Evolutionary conservation across 2,797 vertebrate species (phyloP), one percentile per base, ranked within the genome.

Genomic region (Chelon labrosus): DNA sequence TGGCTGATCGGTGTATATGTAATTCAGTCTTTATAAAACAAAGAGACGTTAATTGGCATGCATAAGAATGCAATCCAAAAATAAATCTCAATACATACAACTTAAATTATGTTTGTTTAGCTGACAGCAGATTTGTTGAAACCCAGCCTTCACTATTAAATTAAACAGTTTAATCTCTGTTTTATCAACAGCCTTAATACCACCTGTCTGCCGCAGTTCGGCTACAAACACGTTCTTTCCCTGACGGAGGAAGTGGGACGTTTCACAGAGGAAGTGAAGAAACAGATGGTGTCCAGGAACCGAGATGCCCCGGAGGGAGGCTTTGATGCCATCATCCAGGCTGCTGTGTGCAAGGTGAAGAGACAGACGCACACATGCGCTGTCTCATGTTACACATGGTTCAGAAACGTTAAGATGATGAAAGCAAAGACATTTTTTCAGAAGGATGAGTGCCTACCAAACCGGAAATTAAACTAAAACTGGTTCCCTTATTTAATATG

Each of bases 301-400:
- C 94, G 97, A 0, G 97, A 99, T 0, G 95, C 97, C 0, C 97
- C 97, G 0, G 98, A 99, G 85, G 97, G 97, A 0, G 97, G 97
- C 68, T 98, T 99, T 1, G 98, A 99, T 74, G 98, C 98, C 72
- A 97, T 99, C 91, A 95, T 99, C 81, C 98, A 99, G 92, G 97
- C 97, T 17, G 96, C 97, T 0, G 97, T 99, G 76, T 99, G 98
- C 27, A 95, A 97, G 46, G 98, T 98, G 72, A 49, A 65, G 62
- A 51, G 5, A 22, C 20, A 31, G 11, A 14, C 20, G 22, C 13
- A 49, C 5, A 65, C 10, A 42, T 50, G 38, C 65, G 25, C n/a
- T 19, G 7, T 31, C 58, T 50, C 25, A 27, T 37, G 8, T 69
- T 52, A 75, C 10, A 47, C 56, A 22, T 14, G 49, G 53, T 49